Conservation (phyloP, 2,888 invertebrate genomes). For the Leptopilina myrica region DNA sequence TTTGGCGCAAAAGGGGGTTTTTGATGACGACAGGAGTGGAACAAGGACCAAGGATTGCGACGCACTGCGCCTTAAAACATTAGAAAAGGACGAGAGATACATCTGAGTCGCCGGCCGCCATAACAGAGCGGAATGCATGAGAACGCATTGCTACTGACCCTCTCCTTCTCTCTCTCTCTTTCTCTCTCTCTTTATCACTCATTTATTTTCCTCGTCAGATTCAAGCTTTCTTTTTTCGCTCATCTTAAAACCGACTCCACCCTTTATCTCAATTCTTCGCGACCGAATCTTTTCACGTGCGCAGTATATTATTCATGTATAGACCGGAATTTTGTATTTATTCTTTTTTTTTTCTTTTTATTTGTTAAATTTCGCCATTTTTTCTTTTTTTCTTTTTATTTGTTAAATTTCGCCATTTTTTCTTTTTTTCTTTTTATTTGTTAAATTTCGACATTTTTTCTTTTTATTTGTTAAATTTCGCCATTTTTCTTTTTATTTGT, state of each 20-base stretch:
- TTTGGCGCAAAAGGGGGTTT: constrained; percentile 43
- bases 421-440: no score
- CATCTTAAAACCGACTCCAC: constrained; percentile 39
- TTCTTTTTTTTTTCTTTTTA: no score
- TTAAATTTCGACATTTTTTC: no score
- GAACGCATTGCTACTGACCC: constrained; percentile 75
- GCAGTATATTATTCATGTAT: no score
- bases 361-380: no score
- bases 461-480: no score
- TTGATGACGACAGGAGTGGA: constrained; percentile 48
- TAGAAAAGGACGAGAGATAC: constrained; percentile 61
- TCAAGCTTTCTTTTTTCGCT: constrained; percentile 10
- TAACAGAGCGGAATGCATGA: constrained; percentile 75
- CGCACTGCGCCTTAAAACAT: constrained; percentile 59
- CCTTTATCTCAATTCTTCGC: constrained; percentile 37
- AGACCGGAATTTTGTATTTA: no score
- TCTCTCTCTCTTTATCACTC: constrained; percentile 40
- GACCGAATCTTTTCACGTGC: constrained; percentile 7
- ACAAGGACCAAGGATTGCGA: constrained; percentile 57
- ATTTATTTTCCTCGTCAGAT: constrained; percentile 41
- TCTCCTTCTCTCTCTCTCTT: constrained; percentile 57
- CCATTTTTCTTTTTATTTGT: no score
- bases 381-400: no score
- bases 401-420: no score
- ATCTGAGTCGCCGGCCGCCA: constrained; percentile 70